Evolutionary conservation across 2,888 invertebrate species (phyloP).

Genomic region (Leptopilina syphax): DNA sequence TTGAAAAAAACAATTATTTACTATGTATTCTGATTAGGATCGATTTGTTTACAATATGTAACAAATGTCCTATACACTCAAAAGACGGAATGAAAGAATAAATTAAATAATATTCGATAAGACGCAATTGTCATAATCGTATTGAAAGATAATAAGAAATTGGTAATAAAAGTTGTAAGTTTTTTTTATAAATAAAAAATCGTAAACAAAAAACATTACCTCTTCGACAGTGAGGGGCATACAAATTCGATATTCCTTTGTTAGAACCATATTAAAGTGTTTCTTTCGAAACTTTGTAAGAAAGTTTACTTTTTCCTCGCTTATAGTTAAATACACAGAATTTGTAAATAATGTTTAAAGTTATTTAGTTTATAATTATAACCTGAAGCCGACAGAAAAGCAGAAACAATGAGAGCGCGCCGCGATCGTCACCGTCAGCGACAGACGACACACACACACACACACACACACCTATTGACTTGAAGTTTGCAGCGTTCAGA

Average conservation of each 20-base stretch:
- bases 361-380: constrained; percentile 6
- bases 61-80: background rate
- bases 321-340: constrained; percentile 2
- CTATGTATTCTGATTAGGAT: background rate
- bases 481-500: background rate
- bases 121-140: background rate
- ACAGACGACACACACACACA: constrained; percentile 13
- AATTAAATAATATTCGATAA: no score
- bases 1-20: constrained; percentile 6
- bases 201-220: constrained; percentile 79
- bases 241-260: constrained; percentile 93
- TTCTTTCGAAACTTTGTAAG: background rate
- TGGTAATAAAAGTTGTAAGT: background rate
- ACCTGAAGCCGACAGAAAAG: constrained; percentile 15
- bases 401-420: background rate
- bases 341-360: background rate
- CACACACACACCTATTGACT: background rate
- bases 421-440: background rate
- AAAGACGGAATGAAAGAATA: background rate
- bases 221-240: constrained; percentile 96
- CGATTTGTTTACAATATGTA: background rate
- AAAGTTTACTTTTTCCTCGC: background rate
- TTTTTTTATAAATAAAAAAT: background rate
- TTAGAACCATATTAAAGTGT: constrained; percentile 83
- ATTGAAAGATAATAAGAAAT: background rate